A percentile compares a stretch with the other conserved stretches of the same genome.
phyloP scores from a whole-genome alignment of 2,888 invertebrate species.

The Heteromurus nitidus region DNA sequence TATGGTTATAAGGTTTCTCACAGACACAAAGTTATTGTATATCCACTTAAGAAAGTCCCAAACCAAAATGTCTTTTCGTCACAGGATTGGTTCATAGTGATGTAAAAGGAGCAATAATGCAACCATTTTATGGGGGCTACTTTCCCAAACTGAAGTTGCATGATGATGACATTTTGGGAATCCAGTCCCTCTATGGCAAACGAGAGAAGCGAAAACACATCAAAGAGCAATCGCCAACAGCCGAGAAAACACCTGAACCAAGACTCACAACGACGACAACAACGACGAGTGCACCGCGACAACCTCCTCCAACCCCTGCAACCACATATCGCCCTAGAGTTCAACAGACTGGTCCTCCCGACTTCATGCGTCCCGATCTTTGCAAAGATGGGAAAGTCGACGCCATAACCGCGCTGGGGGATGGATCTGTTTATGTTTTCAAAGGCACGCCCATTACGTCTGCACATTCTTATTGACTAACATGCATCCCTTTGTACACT shows the following conservation, averaged over 20 bases:
- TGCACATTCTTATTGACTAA: no score
- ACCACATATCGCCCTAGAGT: conserved; percentile 5
- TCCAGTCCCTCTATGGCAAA: conserved; percentile 62
- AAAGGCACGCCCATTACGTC: no score
- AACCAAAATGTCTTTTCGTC: no score
- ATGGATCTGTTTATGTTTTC: conserved; percentile 63
- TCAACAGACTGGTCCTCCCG: not conserved
- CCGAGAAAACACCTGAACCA: no score
- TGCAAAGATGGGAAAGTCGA: conserved; percentile 66
- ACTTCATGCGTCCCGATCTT: conserved; percentile 66
- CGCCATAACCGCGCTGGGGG: conserved; percentile 64
- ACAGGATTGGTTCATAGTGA: conserved; percentile 66
- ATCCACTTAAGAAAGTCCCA: no score
- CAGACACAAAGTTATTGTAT: no score
- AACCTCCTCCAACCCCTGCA: not conserved
- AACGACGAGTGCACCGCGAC: conserved; percentile 12
- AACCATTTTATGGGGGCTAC: conserved; percentile 68
- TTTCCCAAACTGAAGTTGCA: conserved; percentile 66
- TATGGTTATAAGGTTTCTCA: no score
- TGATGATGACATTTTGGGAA: conserved; percentile 68
- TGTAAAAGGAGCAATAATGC: conserved; percentile 68
- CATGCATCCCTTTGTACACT: no score
- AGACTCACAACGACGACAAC: conserved; percentile 16
- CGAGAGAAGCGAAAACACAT: conserved; percentile 27
- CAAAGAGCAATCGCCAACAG: not conserved